Base-by-base conservation (phyloP, 2,797 vertebrate genomes). In the Rhinoraja longicauda region DNA sequence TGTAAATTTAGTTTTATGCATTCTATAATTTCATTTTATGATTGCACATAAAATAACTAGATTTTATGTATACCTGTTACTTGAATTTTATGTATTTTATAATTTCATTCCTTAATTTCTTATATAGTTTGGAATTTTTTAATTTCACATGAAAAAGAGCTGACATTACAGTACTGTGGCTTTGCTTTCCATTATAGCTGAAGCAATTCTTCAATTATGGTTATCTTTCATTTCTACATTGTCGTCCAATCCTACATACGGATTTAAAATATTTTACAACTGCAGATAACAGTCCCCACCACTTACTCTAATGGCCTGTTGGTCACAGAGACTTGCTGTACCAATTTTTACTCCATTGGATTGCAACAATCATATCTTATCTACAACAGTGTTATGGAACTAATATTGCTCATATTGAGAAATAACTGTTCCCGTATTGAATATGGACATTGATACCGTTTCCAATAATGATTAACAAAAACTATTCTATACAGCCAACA, bases 1-100 rank as follows among this genome's bases (percentile, higher is more conserved):
- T 92, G 90, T 92, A 92, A 92, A 92, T 92, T 92, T 92, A 92
- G 39, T 92, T 92, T 92, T 92, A 92, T 92, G 90, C 64, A 75
- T 92, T 92, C 90, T 92, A 92, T 92, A 92, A 92, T 92, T 92
- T 92, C 90, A 92, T 92, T 92, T 92, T 92, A 92, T 92, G 90
- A 75, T 92, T 92, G 90, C 70, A 92, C 90, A 92, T 92, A 75
- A 92, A 92, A 92, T 92, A 92, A 75, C 90, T 92, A 90, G 67
- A 92, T 92, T 92, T 92, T 92, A 92, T 92, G 70, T 92, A 92
- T 92, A 92, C 90, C 90, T 92, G 90, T 92, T 92, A 92, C 90
- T 75, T 75, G 90, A 92, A 24, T 92, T 92, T 92, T 92, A 92
- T 92, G 90, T 32, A 73, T 92, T 92, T 92, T 45, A 92, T 92